Conservation (phyloP, 2,888 invertebrate genomes). For the Cheiracanthium punctorium region DNA sequence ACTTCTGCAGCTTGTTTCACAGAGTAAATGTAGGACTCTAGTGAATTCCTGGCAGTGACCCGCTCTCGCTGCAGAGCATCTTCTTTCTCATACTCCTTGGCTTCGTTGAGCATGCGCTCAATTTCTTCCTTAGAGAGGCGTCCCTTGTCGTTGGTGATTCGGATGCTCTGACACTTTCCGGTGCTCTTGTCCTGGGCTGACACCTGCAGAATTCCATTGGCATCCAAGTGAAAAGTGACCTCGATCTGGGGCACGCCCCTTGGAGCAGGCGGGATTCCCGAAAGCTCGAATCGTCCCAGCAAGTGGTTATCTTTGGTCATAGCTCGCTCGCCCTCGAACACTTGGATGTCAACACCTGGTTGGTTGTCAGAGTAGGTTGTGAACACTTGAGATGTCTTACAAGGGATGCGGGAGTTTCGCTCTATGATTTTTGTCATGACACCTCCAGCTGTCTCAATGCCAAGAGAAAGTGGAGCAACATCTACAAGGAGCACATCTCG, state of each 20-base stretch:
- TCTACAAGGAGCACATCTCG: constrained; percentile 89
- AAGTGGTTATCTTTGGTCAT: too few relatives aligned
- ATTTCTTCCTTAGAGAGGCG: constrained; percentile 90
- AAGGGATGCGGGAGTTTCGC: constrained; percentile 87
- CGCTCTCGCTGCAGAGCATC: constrained; percentile 83
- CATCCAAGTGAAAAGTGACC: constrained; percentile 88
- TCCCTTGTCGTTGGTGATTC: constrained; percentile 88
- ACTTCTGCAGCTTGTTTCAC: constrained; percentile 82
- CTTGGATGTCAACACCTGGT: constrained; percentile 90
- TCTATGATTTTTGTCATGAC: constrained; percentile 89
- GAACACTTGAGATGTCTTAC: too few relatives aligned
- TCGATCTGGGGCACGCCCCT: constrained; percentile 87
- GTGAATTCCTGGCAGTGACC: constrained; percentile 83
- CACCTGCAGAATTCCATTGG: constrained; percentile 85
- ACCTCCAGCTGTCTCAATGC: constrained; percentile 80
- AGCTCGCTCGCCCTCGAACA: too few relatives aligned
- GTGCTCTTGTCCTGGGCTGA: constrained; percentile 83
- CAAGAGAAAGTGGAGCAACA: constrained; percentile 81
- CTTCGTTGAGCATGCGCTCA: constrained; percentile 88
- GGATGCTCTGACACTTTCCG: constrained; percentile 87
- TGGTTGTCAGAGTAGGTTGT: constrained; percentile 96
- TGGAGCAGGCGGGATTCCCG: too few relatives aligned
- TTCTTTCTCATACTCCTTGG: constrained; percentile 85
- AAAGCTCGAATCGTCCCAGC: constrained; percentile 76
- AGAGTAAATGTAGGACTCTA: constrained; percentile 84